Evolutionary conservation across 2,113 vertebrate genomes (phyloP).

Genomic region (Hemicordylus capensis): DNA sequence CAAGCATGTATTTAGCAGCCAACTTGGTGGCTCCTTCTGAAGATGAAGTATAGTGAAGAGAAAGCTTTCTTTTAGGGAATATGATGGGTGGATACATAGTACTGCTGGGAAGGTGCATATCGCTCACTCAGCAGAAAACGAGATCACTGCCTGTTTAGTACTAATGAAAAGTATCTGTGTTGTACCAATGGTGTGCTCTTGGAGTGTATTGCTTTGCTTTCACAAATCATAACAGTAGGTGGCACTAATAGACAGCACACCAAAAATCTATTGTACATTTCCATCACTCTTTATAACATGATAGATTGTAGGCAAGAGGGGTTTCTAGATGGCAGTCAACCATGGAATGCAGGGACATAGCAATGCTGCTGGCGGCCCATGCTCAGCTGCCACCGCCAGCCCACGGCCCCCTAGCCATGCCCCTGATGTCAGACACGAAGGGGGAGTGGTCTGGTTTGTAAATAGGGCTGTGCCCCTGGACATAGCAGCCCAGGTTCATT

Average conservation of each 20-base stretch:
- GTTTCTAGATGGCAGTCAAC: no score
- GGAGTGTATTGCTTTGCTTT: neutral
- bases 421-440: no score
- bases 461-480: no score
- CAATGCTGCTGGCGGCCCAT: no score
- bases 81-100: neutral
- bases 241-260: slow-evolving; percentile 13
- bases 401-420: no score
- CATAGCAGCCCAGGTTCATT: no score
- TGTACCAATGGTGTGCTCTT: neutral
- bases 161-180: neutral
- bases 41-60: no score
- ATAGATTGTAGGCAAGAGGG: neutral
- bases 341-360: no score
- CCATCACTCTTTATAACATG: neutral
- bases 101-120: neutral
- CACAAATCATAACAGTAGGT: slow-evolving; percentile 1
- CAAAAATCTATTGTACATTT: neutral
- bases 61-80: neutral
- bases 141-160: neutral
- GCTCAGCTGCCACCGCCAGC: no score
- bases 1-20: neutral
- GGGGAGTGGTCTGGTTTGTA: no score
- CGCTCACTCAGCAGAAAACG: neutral
- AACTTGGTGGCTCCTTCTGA: neutral